These are phyloP conservation scores for Rhorus exstirpatorius DNA, from an alignment of 2,888 invertebrate genomes.

Conservation along the genomic window DNA sequence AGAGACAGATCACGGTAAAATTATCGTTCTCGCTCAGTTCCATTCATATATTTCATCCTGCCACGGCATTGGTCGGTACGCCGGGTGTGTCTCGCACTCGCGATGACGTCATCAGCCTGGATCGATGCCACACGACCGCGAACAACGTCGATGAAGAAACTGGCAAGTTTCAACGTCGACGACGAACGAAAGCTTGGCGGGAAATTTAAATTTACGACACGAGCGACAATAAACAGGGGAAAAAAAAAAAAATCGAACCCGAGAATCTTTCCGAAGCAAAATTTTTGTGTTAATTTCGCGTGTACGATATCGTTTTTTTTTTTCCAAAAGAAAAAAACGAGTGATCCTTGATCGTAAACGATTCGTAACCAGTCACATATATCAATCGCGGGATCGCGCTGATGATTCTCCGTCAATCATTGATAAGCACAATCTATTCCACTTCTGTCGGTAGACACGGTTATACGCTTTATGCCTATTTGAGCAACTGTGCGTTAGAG, in stretches of 20 bases:
- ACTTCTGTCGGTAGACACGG: background rate
- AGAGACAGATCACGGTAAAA: conserved; percentile 34
- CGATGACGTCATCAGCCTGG: conserved; percentile 79
- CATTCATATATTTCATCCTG: conserved; percentile 76
- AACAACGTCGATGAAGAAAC: conserved; percentile 28
- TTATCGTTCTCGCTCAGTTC: conserved; percentile 65
- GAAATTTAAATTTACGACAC: conserved; percentile 65
- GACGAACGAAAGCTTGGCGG: conserved; percentile 51
- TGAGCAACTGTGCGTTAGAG: too few species aligned
- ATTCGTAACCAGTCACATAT: too few species aligned
- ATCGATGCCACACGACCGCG: conserved; percentile 75
- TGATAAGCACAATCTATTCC: background rate
- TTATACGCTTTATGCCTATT: too few species aligned
- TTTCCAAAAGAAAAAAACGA: too few species aligned
- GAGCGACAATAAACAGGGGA: too few species aligned
- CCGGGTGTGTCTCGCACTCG: conserved; percentile 79
- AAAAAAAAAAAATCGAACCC: too few species aligned
- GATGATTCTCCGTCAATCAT: background rate
- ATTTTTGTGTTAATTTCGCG: background rate
- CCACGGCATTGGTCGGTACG: conserved; percentile 76
- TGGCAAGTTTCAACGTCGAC: background rate
- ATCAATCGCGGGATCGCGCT: background rate
- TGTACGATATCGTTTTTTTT: too few species aligned
- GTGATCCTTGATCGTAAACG: too few species aligned
- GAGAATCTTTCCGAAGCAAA: background rate